These are phyloP conservation scores for Siniperca knerii DNA, from an alignment of 2,113 vertebrate genomes.

Conservation along the genomic window DNA sequence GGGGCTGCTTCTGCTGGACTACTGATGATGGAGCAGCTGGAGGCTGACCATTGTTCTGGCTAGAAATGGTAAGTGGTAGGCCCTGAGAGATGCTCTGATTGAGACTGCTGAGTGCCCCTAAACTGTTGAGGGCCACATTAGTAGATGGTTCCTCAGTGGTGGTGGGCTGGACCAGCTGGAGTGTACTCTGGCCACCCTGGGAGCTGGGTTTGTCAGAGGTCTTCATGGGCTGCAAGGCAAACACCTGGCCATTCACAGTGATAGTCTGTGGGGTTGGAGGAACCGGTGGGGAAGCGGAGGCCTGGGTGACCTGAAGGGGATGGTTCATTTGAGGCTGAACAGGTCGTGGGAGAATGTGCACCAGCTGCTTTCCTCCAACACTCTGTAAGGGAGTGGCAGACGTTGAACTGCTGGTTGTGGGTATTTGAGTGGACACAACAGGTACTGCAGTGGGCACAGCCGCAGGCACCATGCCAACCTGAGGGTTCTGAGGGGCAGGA, in stretches of 20 bases:
- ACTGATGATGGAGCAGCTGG: slow-evolving; percentile 78
- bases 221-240: slow-evolving; percentile 94
- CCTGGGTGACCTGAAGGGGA: slow-evolving; percentile 54
- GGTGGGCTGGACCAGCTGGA: slow-evolving; percentile 95
- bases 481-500: slow-evolving; percentile 84
- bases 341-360: slow-evolving; percentile 96
- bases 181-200: slow-evolving; percentile 85
- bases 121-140: slow-evolving; percentile 94
- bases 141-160: slow-evolving; percentile 94
- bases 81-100: slow-evolving; percentile 97
- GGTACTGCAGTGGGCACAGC: slow-evolving; percentile 83
- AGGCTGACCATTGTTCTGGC: slow-evolving; percentile 87
- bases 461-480: slow-evolving; percentile 86
- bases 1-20: slow-evolving; percentile 73
- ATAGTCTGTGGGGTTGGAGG: slow-evolving; percentile 93
- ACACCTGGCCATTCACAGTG: slow-evolving; percentile 96
- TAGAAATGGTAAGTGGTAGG: slow-evolving; percentile 82
- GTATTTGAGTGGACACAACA: slow-evolving; percentile 80
- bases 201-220: slow-evolving; percentile 88
- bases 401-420: slow-evolving; percentile 80
- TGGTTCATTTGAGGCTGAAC: slow-evolving; percentile 61
- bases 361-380: slow-evolving; percentile 94
- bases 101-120: slow-evolving; percentile 96
- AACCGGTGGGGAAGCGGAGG: slow-evolving; percentile 53
- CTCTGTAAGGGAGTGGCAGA: slow-evolving; percentile 87